Conservation (phyloP, 2,888 invertebrate species). For the Agrochola lychnidis region DNA sequence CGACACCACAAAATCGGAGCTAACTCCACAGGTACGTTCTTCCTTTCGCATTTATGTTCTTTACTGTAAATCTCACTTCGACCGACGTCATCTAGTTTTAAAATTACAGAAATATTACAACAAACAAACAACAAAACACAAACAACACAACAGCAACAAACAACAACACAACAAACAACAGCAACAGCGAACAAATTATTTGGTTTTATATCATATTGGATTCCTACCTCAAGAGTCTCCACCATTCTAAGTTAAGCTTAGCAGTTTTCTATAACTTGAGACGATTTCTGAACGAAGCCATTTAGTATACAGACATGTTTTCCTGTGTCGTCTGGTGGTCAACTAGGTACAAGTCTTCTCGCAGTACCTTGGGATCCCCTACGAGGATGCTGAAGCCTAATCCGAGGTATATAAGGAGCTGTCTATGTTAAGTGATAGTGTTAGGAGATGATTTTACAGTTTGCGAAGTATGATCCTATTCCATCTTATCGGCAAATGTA, state of each 20-base stretch:
- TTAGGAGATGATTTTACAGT: background rate
- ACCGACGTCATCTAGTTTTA: background rate
- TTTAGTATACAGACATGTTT: background rate
- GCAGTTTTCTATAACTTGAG: background rate
- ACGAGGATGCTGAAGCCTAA: background rate
- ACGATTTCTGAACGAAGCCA: background rate
- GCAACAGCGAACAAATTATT: background rate
- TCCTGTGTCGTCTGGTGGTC: background rate
- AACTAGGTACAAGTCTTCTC: background rate
- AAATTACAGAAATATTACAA: background rate
- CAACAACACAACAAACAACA: too few relatives aligned
- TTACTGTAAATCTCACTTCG: background rate
- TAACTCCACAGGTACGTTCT: slow-evolving; percentile 82
- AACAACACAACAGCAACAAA: too few relatives aligned
- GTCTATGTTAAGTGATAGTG: background rate
- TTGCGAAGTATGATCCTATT: background rate
- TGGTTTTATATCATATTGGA: background rate
- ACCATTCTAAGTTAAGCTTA: background rate
- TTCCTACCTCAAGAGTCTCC: background rate
- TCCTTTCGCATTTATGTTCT: background rate
- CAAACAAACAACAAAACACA: too few relatives aligned
- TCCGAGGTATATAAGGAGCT: background rate
- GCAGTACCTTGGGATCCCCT: background rate
- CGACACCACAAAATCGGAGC: slow-evolving; percentile 77
- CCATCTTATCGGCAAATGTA: background rate